These are phyloP conservation scores for Gymnoscopelus microlampas DNA, from an alignment of 2,797 vertebrate species.

Conservation along the genomic window DNA sequence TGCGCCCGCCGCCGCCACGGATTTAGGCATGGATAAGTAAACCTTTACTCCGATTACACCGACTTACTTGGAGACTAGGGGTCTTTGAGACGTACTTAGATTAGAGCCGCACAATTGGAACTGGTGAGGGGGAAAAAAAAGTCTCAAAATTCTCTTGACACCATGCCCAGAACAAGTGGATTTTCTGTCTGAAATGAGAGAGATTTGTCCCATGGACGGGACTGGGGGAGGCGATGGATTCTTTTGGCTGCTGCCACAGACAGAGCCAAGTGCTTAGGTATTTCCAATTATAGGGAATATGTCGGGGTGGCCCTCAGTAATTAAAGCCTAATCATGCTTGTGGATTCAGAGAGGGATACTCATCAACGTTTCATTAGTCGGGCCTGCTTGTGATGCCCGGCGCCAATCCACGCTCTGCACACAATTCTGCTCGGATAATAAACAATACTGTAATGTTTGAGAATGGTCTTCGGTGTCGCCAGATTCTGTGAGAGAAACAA, in stretches of 20 bases:
- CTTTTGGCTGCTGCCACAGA: constrained; percentile 45
- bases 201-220: background rate
- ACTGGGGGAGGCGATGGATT: constrained; percentile 19
- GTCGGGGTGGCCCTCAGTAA: constrained; percentile 74
- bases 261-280: constrained; percentile 61
- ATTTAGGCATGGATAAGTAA: too few relatives aligned
- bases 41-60: too few relatives aligned
- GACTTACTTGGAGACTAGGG: too few relatives aligned
- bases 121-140: background rate
- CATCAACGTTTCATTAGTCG: constrained; percentile 77
- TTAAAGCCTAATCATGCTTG: constrained; percentile 79
- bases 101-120: too few relatives aligned
- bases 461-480: too few relatives aligned
- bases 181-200: constrained; percentile 19
- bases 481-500: too few relatives aligned
- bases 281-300: constrained; percentile 81
- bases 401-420: constrained; percentile 36
- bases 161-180: background rate
- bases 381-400: constrained; percentile 60
- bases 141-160: constrained; percentile 23
- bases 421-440: background rate
- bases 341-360: constrained; percentile 75
- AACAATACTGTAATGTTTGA: too few relatives aligned
- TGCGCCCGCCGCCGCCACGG: too few relatives aligned
- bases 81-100: too few relatives aligned